These are phyloP conservation scores for Probaryconus sp. DNA, from an alignment of 1,140 invertebrate species.

Conservation along the genomic window DNA sequence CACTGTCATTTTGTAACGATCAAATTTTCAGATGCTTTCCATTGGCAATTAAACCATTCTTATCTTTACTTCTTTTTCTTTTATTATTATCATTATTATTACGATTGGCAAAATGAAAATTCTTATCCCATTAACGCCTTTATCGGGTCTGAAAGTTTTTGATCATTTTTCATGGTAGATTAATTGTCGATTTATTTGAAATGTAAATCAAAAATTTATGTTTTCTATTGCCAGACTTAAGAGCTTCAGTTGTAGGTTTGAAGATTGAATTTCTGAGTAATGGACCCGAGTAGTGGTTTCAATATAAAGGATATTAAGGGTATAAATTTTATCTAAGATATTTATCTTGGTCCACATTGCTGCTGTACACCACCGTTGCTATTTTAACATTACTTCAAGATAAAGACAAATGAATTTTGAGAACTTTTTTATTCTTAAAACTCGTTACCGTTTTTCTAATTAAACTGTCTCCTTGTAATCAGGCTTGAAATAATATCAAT, in stretches of 20 bases:
- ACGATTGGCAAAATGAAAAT: too few species aligned
- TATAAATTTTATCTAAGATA: constrained; percentile 24
- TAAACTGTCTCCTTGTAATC: too few species aligned
- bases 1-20: constrained; percentile 16
- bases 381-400: constrained; percentile 21
- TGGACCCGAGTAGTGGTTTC: constrained; percentile 37
- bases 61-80: too few species aligned
- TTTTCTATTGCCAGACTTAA: constrained; percentile 17
- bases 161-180: not conserved
- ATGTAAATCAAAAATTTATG: constrained; percentile 21
- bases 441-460: not conserved
- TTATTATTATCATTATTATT: too few species aligned
- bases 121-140: too few species aligned
- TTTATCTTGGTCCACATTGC: constrained; percentile 5
- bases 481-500: too few species aligned
- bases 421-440: constrained; percentile 11
- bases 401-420: constrained; percentile 34
- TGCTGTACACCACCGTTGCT: constrained; percentile 21
- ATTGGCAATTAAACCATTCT: not conserved
- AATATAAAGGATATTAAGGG: constrained; percentile 41
- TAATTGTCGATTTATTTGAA: constrained; percentile 13
- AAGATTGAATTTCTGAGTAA: constrained; percentile 42
- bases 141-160: not conserved
- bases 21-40: constrained; percentile 3
- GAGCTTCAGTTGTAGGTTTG: constrained; percentile 8